Evolutionary conservation across 2,888 invertebrate species (phyloP).

Genomic region (Entomobrya proxima): DNA sequence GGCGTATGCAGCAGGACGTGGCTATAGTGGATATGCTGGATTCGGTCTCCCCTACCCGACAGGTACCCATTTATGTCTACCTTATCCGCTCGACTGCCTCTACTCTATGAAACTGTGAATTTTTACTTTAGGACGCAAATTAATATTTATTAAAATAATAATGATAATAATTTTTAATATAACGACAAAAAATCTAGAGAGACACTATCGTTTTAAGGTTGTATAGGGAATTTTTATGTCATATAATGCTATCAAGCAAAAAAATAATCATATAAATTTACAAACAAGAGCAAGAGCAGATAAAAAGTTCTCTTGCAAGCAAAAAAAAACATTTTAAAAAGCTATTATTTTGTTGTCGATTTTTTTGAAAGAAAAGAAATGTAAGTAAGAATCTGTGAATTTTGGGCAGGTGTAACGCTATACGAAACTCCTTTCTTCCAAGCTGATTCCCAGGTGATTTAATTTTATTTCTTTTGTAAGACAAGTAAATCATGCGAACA

Average conservation of each 20-base stretch:
- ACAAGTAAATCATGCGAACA: neutral
- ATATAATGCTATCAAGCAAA: constrained; percentile 21
- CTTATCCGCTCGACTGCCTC: constrained; percentile 76
- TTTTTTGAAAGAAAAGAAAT: neutral
- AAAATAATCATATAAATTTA: neutral
- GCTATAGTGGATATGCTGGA: constrained; percentile 98
- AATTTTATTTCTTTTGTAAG: neutral
- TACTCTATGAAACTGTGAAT: constrained; percentile 76
- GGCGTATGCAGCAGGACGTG: constrained; percentile 96
- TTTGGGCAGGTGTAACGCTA: neutral
- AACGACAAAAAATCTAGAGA: neutral
- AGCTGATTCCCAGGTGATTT: constrained; percentile 38
- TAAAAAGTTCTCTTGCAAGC: neutral
- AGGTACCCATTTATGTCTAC: constrained; percentile 87
- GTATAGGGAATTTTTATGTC: constrained; percentile 45
- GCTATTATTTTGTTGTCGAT: neutral
- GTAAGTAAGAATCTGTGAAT: neutral
- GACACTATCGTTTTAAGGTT: constrained; percentile 34
- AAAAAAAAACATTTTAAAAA: neutral
- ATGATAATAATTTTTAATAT: constrained; percentile 45
- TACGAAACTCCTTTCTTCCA: constrained; percentile 14
- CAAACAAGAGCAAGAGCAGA: constrained; percentile 18
- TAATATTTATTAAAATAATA: constrained; percentile 58
- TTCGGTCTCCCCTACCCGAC: constrained; percentile 98
- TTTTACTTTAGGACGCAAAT: constrained; percentile 60